Evolutionary conservation across 2,113 vertebrate species (phyloP), one percentile per base, ranked within the genome.

Genomic region (Dasyprocta punctata): DNA sequence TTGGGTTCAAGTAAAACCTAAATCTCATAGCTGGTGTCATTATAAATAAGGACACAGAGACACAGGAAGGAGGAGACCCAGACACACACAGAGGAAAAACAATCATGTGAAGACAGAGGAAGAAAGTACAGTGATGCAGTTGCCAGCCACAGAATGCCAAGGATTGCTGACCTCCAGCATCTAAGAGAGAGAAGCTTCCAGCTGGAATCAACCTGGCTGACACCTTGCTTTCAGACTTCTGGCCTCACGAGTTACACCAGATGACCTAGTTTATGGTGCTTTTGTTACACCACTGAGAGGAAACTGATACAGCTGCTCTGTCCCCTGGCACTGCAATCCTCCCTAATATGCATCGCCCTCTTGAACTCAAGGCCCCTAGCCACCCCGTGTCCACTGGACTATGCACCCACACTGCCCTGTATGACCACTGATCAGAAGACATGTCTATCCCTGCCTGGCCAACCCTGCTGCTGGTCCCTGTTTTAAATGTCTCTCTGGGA

Each of bases 101-200:
- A 24, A 26, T n/a, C 41, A 10, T 14, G 71, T 52, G 47, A 81
- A 44, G 61, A n/a, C 33, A 28, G 19, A 41, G 36, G 73, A 24
- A 54, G 44, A 17, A 78, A 2, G 49, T 0, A 5, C 9, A 73
- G 28, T 2, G 13, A 41, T 1, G 11, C 1, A 0, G n/a, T 38
- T 8, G 5, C 10, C 60, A 28, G 44, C 75, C 26, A 61, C 20
- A 30, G 33, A 54, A 80, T 1, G 9, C n/a, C 52, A 56, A 77
- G 14, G 20, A 38, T 1, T 36, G 20, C 63, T 6, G 6, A 22
- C 17, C 30, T 4, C 17, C 7, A 19, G 16, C 4, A 19, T 61
- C 0, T 3, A 36, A n/a, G n/a, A 77, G 12, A 77, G 30, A 77
- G 73, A 77, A 77, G 26, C 26, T 4, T 92, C 38, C 30, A 2